Base-by-base conservation (phyloP, 2,888 invertebrate species). In the Sinodicranocentrus sp. region DNA sequence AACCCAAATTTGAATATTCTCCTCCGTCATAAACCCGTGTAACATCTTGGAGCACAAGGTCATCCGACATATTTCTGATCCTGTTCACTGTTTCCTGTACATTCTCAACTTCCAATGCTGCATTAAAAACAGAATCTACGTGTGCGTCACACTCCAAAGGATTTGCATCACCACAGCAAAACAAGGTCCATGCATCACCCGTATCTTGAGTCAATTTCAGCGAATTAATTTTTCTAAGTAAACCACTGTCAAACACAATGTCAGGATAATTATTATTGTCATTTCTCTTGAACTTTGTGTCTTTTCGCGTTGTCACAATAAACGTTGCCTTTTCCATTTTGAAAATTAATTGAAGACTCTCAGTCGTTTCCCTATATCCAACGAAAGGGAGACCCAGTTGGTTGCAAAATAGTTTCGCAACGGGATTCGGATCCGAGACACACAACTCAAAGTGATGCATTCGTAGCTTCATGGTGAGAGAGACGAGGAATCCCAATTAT, bases 121-220 rank as follows among this genome's bases (percentile, higher is more conserved):
- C 89, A 85, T 91, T 91, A 83, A 90, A 91, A 0, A 91, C 91
- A 17, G 91, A 90, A 86, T 91, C 90, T 5, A 88, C 84, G 19
- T 84, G 84, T 43, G 83, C 5, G 39, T 21, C 43, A 15, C n/a
- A 6, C 25, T 54, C 33, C 13, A 5, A 15, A 67, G 21, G 5
- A 33, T 2, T 44, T 19, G 43, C 2, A 13, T 44, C n/a, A 1
- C 28, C 25, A 19, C 89, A 89, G 57, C 88, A 88, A 75, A 88
- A 87, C 48, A 84, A 70, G 1, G 86, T 84, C 87, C 87, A 89
- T 2, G 86, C 85, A 8, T 88, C 88, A 26, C 72, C 73, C 2
- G 28, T n/a, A 13, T 86, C 82, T n/a, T 21, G 17, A 19, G 52
- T 26, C 19, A 78, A 57, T 48, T 78, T 59, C 17, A 2, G 21